Conservation (phyloP, 1,140 invertebrate genomes). For the Bombus haemorrhoidalis region DNA sequence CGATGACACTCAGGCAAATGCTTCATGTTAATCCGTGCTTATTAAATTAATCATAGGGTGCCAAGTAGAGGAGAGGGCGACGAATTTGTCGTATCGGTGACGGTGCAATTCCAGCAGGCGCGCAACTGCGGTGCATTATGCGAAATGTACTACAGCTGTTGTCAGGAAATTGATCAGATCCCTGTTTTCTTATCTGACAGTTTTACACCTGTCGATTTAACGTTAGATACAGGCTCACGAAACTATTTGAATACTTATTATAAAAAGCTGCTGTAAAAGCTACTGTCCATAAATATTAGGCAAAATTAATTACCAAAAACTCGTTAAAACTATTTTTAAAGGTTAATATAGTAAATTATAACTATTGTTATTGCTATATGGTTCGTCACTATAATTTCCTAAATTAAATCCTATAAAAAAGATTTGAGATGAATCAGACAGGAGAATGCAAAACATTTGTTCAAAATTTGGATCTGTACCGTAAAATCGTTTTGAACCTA, state of each 20-base stretch:
- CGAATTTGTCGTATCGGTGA: conserved; percentile 39
- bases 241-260: not conserved
- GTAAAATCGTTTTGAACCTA: too few relatives aligned
- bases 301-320: too few relatives aligned
- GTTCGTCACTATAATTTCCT: too few relatives aligned
- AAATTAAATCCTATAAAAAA: too few relatives aligned
- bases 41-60: conserved; percentile 64
- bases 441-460: not conserved
- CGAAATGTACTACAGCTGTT: conserved; percentile 70
- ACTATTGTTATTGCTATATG: too few relatives aligned
- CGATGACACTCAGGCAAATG: conserved; percentile 4
- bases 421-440: not conserved
- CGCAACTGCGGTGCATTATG: conserved; percentile 59
- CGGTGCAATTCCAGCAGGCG: conserved; percentile 23
- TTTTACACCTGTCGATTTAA: conserved; percentile 53
- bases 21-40: conserved; percentile 52
- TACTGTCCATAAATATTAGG: too few relatives aligned
- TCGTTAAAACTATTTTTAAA: too few relatives aligned
- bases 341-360: too few relatives aligned
- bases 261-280: not conserved
- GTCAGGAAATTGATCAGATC: conserved; percentile 73
- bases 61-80: not conserved
- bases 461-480: not conserved
- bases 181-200: conserved; percentile 63
- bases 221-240: not conserved